Percentiles rank a stretch among this genome's conserved stretches.
These are phyloP conservation scores for Schizaphis graminum DNA, from an alignment of 2,888 invertebrate species.

Conservation along the genomic window DNA sequence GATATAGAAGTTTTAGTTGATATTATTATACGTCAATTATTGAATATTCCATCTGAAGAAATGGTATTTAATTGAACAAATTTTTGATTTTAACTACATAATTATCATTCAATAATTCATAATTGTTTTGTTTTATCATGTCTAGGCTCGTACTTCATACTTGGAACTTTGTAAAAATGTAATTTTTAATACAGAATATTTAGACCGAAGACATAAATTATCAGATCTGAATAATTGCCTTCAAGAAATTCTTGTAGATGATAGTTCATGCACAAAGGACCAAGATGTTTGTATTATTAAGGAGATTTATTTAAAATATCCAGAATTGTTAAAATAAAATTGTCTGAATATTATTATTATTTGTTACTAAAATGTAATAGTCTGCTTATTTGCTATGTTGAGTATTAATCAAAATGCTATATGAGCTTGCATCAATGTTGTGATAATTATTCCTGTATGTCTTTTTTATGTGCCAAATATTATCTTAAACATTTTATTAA, in stretches of 20 bases:
- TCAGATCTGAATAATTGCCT: conserved; percentile 88
- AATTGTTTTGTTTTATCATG: neutral
- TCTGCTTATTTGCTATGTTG: conserved; percentile 28
- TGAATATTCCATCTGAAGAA: conserved; percentile 91
- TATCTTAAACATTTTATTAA: neutral
- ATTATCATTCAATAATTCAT: neutral
- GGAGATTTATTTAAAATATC: conserved; percentile 57
- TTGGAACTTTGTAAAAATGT: conserved; percentile 84
- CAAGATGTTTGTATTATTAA: conserved; percentile 51
- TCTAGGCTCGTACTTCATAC: conserved; percentile 82
- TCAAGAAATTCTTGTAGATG: conserved; percentile 56
- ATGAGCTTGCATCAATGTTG: neutral
- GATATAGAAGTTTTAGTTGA: conserved; percentile 95
- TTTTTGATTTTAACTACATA: neutral
- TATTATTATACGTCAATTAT: conserved; percentile 90
- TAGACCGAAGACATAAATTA: conserved; percentile 83
- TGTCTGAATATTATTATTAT: neutral
- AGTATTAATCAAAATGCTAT: conserved; percentile 17
- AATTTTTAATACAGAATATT: conserved; percentile 85
- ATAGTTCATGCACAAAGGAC: conserved; percentile 50
- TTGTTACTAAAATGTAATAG: conserved; percentile 1
- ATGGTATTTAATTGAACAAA: conserved; percentile 73
- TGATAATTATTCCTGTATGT: conserved; percentile 8
- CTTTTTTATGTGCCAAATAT: conserved; percentile 46
- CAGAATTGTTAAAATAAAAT: conserved; percentile 42